These are phyloP conservation scores for Leucoptera coffeella DNA, from an alignment of 2,888 invertebrate genomes.

Conservation along the genomic window DNA sequence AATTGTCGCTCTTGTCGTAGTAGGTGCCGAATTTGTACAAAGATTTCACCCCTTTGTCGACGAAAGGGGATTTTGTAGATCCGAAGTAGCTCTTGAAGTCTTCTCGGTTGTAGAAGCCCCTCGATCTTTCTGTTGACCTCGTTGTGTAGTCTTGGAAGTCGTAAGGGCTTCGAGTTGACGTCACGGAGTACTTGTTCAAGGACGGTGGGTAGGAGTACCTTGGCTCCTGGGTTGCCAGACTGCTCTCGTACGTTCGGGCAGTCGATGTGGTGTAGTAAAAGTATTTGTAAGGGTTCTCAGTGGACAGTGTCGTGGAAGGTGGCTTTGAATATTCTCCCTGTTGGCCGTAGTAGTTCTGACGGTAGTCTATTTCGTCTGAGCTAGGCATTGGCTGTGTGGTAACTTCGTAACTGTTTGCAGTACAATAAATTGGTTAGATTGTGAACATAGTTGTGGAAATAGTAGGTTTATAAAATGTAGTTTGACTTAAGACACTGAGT, in stretches of 20 bases:
- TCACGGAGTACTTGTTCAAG: constrained; percentile 32
- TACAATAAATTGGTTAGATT: too few relatives aligned
- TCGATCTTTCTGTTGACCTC: constrained; percentile 15
- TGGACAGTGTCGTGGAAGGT: constrained; percentile 7
- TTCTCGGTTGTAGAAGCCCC: constrained; percentile 32
- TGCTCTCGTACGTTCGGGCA: constrained; percentile 14
- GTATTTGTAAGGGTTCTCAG: constrained; percentile 13
- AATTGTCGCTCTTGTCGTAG: constrained; percentile 37
- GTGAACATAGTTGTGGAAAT: too few relatives aligned
- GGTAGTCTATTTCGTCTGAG: constrained; percentile 13
- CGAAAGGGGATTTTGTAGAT: constrained; percentile 50
- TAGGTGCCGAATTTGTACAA: constrained; percentile 44
- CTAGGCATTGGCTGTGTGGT: constrained; percentile 37
- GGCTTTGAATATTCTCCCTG: constrained; percentile 12
- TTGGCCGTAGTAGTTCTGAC: constrained; percentile 12
- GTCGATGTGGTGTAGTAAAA: constrained; percentile 11
- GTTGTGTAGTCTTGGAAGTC: constrained; percentile 41
- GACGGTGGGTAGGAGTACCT: constrained; percentile 21
- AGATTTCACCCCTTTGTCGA: constrained; percentile 27
- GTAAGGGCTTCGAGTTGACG: constrained; percentile 53
- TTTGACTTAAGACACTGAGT: too few relatives aligned
- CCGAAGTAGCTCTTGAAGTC: constrained; percentile 26
- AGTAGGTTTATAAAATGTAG: too few relatives aligned
- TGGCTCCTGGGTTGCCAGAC: too few relatives aligned
- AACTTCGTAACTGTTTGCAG: constrained; percentile 39